phyloP scores from a whole-genome alignment of 2,797 vertebrate species.

The Nannoperca australis region DNA sequence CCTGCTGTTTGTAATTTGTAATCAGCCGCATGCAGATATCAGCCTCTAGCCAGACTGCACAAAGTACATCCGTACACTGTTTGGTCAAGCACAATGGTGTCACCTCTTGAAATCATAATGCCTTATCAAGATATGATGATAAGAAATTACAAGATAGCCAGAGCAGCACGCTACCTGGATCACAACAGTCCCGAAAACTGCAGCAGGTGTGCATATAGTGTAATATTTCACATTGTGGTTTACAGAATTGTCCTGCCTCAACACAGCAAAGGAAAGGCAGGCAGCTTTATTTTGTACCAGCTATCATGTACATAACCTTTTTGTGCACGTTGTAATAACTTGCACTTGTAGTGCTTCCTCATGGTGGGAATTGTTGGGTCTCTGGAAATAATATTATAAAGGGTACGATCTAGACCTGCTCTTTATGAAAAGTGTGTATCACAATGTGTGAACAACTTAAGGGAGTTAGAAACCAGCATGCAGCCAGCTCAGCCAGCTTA shows the following conservation, averaged over 20 bases:
- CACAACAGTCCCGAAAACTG: not conserved
- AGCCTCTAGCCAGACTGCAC: not conserved
- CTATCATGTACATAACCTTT: not conserved
- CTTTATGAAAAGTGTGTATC: not conserved
- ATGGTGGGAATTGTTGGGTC: no score
- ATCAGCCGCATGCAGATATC: conserved; percentile 31
- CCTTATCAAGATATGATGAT: not conserved
- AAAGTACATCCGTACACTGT: not conserved
- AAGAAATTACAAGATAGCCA: not conserved
- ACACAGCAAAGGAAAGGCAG: not conserved
- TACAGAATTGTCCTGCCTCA: not conserved
- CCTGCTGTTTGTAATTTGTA: conserved; percentile 24
- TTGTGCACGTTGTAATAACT: not conserved
- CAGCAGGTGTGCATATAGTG: no score
- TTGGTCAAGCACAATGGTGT: not conserved
- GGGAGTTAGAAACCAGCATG: conserved; percentile 1
- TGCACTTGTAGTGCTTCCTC: no score
- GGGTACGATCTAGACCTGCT: no score
- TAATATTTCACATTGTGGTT: not conserved
- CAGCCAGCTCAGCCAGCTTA: not conserved
- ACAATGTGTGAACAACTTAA: not conserved
- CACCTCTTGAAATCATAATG: not conserved
- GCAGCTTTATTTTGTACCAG: no score
- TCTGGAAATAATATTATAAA: no score
- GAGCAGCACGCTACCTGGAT: not conserved